phyloP scores from a whole-genome alignment of 2,797 vertebrate genomes.

The Hydrocynus forskahlii region DNA sequence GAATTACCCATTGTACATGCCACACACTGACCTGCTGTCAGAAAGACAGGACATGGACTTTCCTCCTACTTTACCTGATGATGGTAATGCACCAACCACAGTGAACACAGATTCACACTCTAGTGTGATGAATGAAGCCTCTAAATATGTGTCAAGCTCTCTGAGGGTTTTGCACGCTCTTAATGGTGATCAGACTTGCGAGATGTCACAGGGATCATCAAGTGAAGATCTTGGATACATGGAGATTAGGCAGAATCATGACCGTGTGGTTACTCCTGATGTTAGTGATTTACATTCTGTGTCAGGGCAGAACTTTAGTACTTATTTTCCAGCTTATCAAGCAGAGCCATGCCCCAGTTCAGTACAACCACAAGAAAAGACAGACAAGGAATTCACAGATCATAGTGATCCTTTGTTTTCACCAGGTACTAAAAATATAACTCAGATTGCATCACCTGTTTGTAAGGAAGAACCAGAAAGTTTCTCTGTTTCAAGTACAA shows the following conservation, averaged over 20 bases:
- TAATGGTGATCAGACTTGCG: constrained; percentile 77
- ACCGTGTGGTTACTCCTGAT: constrained; percentile 59
- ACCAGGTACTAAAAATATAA: constrained; percentile 60
- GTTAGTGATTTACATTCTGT: constrained; percentile 34
- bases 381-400: constrained; percentile 45
- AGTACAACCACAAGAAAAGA: constrained; percentile 39
- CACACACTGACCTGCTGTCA: constrained; percentile 70
- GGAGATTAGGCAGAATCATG: constrained; percentile 63
- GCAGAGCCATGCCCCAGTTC: constrained; percentile 29
- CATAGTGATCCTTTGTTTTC: constrained; percentile 39
- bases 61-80: constrained; percentile 66
- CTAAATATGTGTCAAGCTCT: constrained; percentile 82
- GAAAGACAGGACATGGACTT: constrained; percentile 68
- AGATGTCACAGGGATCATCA: constrained; percentile 69
- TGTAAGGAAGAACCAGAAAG: constrained; percentile 73
- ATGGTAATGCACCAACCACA: constrained; percentile 57
- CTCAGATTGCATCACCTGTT: constrained; percentile 56
- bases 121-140: constrained; percentile 76
- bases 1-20: constrained; percentile 71
- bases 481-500: constrained; percentile 58
- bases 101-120: constrained; percentile 75
- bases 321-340: constrained; percentile 46
- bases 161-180: constrained; percentile 81
- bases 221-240: constrained; percentile 62
- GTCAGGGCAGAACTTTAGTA: constrained; percentile 50